Conservation (phyloP, 2,797 vertebrate species). For the Onychomys arenicola region DNA sequence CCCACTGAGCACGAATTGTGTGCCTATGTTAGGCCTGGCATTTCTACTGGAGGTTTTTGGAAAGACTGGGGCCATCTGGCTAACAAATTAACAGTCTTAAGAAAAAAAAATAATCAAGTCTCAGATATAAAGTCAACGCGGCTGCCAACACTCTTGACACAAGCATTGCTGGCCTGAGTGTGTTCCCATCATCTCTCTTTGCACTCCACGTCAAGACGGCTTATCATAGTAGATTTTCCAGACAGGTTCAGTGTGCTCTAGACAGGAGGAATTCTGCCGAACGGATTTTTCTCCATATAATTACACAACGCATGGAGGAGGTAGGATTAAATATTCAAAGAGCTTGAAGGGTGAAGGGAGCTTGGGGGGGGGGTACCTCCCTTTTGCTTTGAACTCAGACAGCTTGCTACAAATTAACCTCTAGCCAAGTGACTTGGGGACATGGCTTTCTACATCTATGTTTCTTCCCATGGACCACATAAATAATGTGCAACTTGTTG, state of each 20-base stretch:
- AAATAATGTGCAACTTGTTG: background rate
- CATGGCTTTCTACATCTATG: background rate
- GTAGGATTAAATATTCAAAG: conserved; percentile 51
- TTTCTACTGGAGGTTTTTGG: background rate
- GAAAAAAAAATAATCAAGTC: background rate
- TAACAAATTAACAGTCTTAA: background rate
- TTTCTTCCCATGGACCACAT: background rate
- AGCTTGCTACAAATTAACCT: background rate
- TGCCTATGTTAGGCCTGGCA: background rate
- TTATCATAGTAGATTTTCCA: background rate
- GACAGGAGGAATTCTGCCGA: background rate
- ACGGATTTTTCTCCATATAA: conserved; percentile 28
- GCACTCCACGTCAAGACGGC: background rate
- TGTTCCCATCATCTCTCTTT: background rate
- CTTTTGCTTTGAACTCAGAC: background rate
- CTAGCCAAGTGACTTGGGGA: background rate
- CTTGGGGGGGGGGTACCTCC: background rate
- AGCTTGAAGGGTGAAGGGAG: background rate
- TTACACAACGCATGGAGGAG: background rate
- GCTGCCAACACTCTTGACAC: background rate
- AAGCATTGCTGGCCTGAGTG: background rate
- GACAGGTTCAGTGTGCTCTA: conserved; percentile 7
- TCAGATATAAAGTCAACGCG: background rate
- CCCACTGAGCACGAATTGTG: background rate
- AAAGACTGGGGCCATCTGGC: background rate